Conservation (phyloP, 2,888 invertebrate genomes). For the Macropis europaea region DNA sequence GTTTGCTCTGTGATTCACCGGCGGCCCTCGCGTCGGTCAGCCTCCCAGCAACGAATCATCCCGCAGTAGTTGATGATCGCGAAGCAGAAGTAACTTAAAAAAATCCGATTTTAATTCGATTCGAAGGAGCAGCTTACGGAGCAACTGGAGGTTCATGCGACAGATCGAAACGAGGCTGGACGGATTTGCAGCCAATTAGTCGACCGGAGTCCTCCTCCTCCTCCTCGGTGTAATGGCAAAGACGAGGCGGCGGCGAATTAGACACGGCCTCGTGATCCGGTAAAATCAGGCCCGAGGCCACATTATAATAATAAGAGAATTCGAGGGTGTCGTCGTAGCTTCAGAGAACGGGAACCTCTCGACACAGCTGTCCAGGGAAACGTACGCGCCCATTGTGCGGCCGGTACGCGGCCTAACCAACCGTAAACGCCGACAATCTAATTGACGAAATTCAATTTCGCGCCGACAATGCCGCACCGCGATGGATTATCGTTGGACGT, state of each 20-base stretch:
- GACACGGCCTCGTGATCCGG: conserved; percentile 72
- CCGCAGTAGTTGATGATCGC: too few relatives aligned
- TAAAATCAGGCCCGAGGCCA: conserved; percentile 72
- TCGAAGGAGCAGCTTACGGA: too few relatives aligned
- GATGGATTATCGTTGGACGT: conserved; percentile 52
- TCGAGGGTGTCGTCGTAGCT: conserved; percentile 42
- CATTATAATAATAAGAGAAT: conserved; percentile 75
- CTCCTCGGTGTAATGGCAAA: not conserved
- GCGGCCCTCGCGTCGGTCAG: too few relatives aligned
- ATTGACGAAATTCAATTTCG: conserved; percentile 79
- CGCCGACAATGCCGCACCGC: conserved; percentile 53
- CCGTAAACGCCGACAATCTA: conserved; percentile 77
- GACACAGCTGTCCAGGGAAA: conserved; percentile 63
- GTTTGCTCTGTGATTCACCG: too few relatives aligned
- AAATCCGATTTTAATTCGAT: too few relatives aligned
- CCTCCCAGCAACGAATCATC: too few relatives aligned
- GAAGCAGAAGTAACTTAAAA: too few relatives aligned
- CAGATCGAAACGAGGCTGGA: not conserved
- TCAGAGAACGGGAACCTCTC: conserved; percentile 35
- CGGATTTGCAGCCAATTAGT: conserved; percentile 40
- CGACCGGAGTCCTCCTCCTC: conserved; percentile 24
- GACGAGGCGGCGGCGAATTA: conserved; percentile 66
- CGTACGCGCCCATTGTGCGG: conserved; percentile 59
- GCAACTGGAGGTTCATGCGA: too few relatives aligned
- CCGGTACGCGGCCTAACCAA: conserved; percentile 71